Conservation (phyloP, 2,113 vertebrate species). For the Etheostoma spectabile region DNA sequence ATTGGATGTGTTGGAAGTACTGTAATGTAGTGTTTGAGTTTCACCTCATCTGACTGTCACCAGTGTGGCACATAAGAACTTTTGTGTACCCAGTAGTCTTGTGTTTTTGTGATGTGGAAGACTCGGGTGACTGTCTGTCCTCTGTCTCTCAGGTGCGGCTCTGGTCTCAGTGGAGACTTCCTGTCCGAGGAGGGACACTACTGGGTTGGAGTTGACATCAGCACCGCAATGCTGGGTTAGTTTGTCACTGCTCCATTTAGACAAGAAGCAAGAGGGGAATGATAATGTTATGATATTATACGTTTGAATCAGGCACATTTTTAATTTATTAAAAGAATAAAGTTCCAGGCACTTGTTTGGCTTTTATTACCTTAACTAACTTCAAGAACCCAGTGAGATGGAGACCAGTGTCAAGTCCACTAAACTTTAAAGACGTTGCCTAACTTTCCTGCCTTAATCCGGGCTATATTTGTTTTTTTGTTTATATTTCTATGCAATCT, state of each 20-base stretch:
- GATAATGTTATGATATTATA: neutral
- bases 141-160: slow-evolving; percentile 88
- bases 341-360: neutral
- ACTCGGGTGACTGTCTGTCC: neutral
- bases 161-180: slow-evolving; percentile 94
- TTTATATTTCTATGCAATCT: neutral
- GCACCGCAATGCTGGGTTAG: slow-evolving; percentile 94
- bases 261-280: neutral
- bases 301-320: neutral
- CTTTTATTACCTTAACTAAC: neutral
- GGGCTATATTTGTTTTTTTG: neutral
- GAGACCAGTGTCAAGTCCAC: neutral
- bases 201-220: slow-evolving; percentile 97
- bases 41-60: no score
- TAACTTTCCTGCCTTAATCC: neutral
- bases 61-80: no score
- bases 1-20: no score
- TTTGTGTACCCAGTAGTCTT: neutral
- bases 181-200: slow-evolving; percentile 91
- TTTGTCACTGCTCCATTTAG: neutral
- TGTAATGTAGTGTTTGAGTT: no score
- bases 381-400: neutral
- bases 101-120: neutral
- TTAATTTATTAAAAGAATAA: neutral
- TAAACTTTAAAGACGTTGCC: neutral